Base-by-base conservation (phyloP, 1,140 invertebrate genomes). In the Drosophila nasuta region DNA sequence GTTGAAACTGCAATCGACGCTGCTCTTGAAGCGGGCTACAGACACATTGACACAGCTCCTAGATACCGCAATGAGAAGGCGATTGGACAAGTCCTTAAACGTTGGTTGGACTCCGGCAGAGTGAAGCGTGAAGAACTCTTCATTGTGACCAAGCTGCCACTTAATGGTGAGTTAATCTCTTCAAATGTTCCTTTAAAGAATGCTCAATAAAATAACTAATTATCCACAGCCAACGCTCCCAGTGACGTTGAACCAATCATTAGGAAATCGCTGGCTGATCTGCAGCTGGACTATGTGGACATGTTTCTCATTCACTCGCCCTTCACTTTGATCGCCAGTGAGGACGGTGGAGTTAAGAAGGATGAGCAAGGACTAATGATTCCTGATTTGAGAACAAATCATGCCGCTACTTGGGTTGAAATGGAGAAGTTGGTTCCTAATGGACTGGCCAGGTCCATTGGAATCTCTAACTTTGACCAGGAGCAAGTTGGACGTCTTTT, bases 271-370 rank as follows among this genome's bases (percentile, higher is more conserved):
- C 92, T 98, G 28, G 92, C 94, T 51, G 95, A 94, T 43, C 92
- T 98, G n/a, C 94, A 96, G 73, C 83, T 97, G 59, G 95, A 96
- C 63, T 98, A 98, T 86, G 92, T 98, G 2, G 97, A 98, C 87
- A 93, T 98, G 64, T 98, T 97, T 91, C 93, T 98, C 7, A 94
- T 98, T 57, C 97, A 98, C 75, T 94, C 95, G 28, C 97, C 97
- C 0, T 96, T 97, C 90, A 94, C 94, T 1, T 78, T 95, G 20
- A 91, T 82, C 66, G 79, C 93, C 74, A 72, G 93, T 45, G 83
- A 95, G 81, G 91, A 75, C 75, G 62, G 93, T 89, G 43, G 94
- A 92, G 88, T 92, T n/a, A 81, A 82, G 65, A 6, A 70, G 5
- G 81, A 93, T 52, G 93, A 93, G 13, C 94, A 96, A 85, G 96